Percentiles rank a stretch among this genome's conserved stretches.
These are phyloP conservation scores for Sparidentex hasta DNA, from an alignment of 2,797 vertebrate species.

Conservation along the genomic window DNA sequence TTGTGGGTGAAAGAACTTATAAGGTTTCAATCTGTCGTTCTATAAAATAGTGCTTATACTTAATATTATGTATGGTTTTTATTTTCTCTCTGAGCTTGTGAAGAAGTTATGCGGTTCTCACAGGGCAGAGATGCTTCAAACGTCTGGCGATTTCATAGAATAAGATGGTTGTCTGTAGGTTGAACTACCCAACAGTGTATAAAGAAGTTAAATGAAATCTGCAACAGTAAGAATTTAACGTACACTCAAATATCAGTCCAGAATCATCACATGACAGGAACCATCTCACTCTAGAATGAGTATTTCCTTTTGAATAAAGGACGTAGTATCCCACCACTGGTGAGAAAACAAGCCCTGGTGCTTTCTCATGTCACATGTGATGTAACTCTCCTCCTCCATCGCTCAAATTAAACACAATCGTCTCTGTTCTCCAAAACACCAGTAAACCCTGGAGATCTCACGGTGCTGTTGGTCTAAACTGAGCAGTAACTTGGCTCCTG, in stretches of 20 bases:
- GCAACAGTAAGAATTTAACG: not conserved
- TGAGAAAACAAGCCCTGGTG: slow-evolving; percentile 12
- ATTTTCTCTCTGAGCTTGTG: too few relatives aligned
- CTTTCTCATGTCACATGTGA: slow-evolving; percentile 24
- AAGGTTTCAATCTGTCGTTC: not conserved
- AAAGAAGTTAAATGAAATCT: not conserved
- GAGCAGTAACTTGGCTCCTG: slow-evolving; percentile 42
- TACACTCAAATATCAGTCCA: not conserved
- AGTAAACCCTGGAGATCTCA: slow-evolving; percentile 26
- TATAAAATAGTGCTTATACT: not conserved
- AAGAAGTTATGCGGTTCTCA: not conserved
- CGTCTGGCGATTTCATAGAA: not conserved
- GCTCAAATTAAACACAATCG: slow-evolving; percentile 24
- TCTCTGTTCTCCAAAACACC: slow-evolving; percentile 27
- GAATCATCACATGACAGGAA: not conserved
- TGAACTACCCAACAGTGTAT: not conserved
- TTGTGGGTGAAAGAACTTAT: not conserved
- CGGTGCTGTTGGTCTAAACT: slow-evolving; percentile 31
- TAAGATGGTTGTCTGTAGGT: not conserved
- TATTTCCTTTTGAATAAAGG: not conserved
- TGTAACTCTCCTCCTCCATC: not conserved
- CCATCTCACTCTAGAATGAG: not conserved
- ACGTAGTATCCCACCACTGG: not conserved
- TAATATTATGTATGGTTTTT: too few relatives aligned
- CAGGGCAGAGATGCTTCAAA: not conserved